Base-by-base conservation (phyloP, 2,888 invertebrate genomes). In the Syrphus vitripennis region DNA sequence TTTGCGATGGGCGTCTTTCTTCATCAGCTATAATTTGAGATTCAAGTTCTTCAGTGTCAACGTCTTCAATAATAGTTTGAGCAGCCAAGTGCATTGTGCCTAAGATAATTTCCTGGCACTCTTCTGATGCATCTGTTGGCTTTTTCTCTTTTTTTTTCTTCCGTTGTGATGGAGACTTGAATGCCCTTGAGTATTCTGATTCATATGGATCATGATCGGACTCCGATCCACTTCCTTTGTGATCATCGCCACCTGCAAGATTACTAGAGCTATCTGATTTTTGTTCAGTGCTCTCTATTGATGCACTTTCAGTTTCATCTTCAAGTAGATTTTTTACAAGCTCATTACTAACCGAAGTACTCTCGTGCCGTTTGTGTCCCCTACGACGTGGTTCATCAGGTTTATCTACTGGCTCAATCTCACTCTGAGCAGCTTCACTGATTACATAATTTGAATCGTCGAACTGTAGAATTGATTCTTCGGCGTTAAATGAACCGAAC, bases 311-410 rank as follows among this genome's bases (percentile, higher is more conserved):
- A 1, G 72, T 42, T 5, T 91, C 91, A 26, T 91, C 91, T 2
- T 91, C 91, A 2, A 88, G 29, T 16, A 90, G 74, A 16, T 88
- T 88, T 77, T 90, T 91, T 14, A 90, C 31, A 0, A 89, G 89
- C 10, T 92, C 92, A 2, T 88, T 89, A 3, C 88, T 87, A 24
- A 90, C 88, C 2, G 91, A 91, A 6, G 93, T 93, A 87, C 94
- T 95, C 83, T 94, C 95, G 75, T 91, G 93, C 19, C 94, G 92
- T 80, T 94, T 93, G 83, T 95, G 95, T 3, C 94, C 94, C 87
- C 93, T 93, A 26, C 93, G 90, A 53, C 89, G 89, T 1, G 88
- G 87, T 76, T 92, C 92, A 0, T 81, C 76, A 9, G 19, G 14
- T n/a, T 74, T 53, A 3, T 55, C 63, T 2, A 7, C 14, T 7